phyloP scores from a whole-genome alignment of 2,888 invertebrate species.

The Ichneumoninae sp. region DNA sequence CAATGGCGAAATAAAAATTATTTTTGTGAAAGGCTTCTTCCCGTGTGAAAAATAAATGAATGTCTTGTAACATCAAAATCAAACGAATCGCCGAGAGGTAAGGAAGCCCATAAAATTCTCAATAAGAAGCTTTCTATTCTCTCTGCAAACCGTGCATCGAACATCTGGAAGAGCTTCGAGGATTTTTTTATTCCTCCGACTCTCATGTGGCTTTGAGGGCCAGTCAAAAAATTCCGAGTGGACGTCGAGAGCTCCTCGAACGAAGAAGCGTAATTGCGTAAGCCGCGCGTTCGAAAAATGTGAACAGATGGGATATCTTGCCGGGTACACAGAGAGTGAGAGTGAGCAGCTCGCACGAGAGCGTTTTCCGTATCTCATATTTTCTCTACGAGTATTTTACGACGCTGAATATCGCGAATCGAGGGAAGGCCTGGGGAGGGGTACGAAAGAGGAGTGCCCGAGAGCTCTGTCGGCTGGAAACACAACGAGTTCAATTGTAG shows the following conservation, averaged over 20 bases:
- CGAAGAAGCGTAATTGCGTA: slow-evolving; percentile 49
- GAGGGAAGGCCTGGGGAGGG: neutral
- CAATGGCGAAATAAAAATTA: neutral
- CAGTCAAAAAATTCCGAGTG: slow-evolving; percentile 48
- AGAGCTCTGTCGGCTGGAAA: slow-evolving; percentile 47
- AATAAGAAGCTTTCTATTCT: neutral
- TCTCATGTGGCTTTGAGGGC: slow-evolving; percentile 8
- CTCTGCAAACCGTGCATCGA: slow-evolving; percentile 3
- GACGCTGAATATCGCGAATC: slow-evolving; percentile 21
- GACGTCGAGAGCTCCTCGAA: slow-evolving; percentile 33
- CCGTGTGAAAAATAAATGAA: neutral
- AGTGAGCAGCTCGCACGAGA: neutral
- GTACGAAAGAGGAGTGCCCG: slow-evolving; percentile 33
- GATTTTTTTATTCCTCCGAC: slow-evolving; percentile 44
- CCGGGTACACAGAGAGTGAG: neutral
- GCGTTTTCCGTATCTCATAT: slow-evolving; percentile 21
- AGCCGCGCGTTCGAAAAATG: slow-evolving; percentile 42
- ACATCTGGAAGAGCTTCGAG: slow-evolving; percentile 63
- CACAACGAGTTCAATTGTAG: slow-evolving; percentile 68
- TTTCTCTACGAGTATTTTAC: slow-evolving; percentile 42
- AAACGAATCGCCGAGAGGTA: neutral
- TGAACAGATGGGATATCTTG: slow-evolving; percentile 47
- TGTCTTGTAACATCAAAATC: neutral
- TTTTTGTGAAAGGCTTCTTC: neutral
- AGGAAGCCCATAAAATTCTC: neutral